Base-by-base conservation (phyloP, 2,888 invertebrate genomes). In the Holacanthella duospinosa region DNA sequence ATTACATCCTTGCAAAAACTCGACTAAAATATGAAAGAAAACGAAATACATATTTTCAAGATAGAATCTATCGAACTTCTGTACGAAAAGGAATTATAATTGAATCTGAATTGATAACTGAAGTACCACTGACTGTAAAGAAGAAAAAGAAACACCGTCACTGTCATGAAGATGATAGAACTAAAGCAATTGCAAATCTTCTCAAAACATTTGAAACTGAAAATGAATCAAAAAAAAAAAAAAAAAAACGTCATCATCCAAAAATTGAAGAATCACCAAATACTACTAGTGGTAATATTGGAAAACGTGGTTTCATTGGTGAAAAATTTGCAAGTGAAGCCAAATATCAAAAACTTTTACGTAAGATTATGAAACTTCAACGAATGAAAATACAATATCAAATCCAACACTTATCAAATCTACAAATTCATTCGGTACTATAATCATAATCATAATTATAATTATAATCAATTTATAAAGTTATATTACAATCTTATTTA, bases 11-110 rank as follows among this genome's bases (percentile, higher is more conserved):
- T 1, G 43, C 43, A 12, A 66, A 59, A 53, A 28, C 57, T 29
- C 21, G 55, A 43, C 56, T 59, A 3, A 61, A 59, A 27, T 63
- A 59, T 48, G 25, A 55, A 27, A 21, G 29, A 9, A 63, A 64
- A 29, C 64, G 64, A 29, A 66, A 66, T 61, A 61, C 64, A 3
- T 66, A 60, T 48, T 43, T 66, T n/a, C 66, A 66, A 29, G 66
- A 66, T 43, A 59, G 64, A 21, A 25, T 66, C 26, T 66, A 64
- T 43, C 43, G 53, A 26, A 66, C 61, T 25, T 61, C 61, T 29
- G 59, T 66, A 1, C 63, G 66, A 19, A 66, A 66, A 59, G 64
- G 66, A 1, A 44, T 66, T 44, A 64, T 66, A 19, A 55, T 56
- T 4, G 65, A 65, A 28, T 56, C 58, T 29, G 55, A 65, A 25